Evolutionary conservation across 2,113 vertebrate genomes (phyloP).

Genomic region (Megaceryle torquata): DNA sequence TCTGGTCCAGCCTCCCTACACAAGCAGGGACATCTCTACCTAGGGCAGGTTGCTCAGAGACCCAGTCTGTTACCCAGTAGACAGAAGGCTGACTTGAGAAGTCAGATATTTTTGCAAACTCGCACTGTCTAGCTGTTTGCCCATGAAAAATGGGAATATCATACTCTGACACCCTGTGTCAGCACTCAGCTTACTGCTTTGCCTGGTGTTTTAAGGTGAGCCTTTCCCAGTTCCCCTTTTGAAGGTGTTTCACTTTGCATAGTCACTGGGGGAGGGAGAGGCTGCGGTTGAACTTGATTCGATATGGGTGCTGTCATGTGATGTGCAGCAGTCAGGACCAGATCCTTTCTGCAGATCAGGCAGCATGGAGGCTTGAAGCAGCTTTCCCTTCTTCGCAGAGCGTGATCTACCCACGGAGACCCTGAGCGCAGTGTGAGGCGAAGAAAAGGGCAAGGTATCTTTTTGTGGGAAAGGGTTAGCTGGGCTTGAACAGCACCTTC

Average conservation of each 20-base stretch:
- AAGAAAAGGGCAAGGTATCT: background rate
- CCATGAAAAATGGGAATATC: background rate
- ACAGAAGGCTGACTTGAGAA: background rate
- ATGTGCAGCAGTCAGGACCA: background rate
- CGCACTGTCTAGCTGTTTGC: background rate
- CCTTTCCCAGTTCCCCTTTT: background rate
- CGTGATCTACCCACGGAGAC: background rate
- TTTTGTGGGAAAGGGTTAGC: background rate
- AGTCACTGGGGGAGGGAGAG: background rate
- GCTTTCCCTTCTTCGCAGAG: background rate
- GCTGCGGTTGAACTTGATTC: background rate
- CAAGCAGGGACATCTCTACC: too few relatives aligned
- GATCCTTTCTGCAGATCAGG: background rate
- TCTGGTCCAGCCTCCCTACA: too few relatives aligned
- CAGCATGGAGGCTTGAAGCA: background rate
- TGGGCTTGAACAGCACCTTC: background rate
- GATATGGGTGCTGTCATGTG: fast-evolving
- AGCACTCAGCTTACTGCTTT: background rate
- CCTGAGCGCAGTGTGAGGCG: background rate
- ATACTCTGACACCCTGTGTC: background rate
- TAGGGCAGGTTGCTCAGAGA: too few relatives aligned
- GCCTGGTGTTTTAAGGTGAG: background rate
- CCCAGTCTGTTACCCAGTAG: background rate
- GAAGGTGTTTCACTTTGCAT: background rate
- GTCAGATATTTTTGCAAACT: background rate